These are phyloP conservation scores for Podarcis cretensis DNA, from an alignment of 2,113 vertebrate genomes.

Conservation along the genomic window DNA sequence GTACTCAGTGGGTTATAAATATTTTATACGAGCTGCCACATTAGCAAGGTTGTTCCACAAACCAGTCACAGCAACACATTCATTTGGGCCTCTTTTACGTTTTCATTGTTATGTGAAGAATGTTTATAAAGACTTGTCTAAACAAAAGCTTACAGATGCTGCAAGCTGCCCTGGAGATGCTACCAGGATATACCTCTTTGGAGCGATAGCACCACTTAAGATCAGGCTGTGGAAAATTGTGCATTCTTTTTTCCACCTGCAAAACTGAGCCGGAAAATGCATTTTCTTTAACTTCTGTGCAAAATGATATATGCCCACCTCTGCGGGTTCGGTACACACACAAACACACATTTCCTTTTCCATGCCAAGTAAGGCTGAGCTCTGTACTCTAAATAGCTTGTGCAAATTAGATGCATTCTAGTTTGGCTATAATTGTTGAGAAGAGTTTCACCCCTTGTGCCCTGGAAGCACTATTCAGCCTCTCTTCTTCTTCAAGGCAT, in stretches of 20 bases:
- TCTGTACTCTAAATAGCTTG: too few species aligned
- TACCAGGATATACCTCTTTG: background rate
- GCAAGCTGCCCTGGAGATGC: background rate
- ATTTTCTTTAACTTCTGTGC: slow-evolving; percentile 17
- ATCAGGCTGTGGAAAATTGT: background rate
- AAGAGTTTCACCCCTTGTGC: background rate
- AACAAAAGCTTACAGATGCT: slow-evolving; percentile 43
- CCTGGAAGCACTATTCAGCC: too few species aligned
- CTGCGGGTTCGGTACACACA: background rate
- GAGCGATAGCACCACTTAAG: background rate
- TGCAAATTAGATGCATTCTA: background rate
- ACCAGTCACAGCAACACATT: slow-evolving; percentile 37
- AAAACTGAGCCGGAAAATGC: background rate
- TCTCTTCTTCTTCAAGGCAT: background rate
- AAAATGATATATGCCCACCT: background rate
- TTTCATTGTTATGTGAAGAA: slow-evolving; percentile 37
- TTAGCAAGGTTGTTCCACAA: slow-evolving; percentile 29
- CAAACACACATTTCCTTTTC: background rate
- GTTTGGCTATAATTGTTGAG: background rate
- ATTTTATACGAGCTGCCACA: slow-evolving; percentile 44
- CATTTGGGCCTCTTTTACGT: slow-evolving; percentile 7
- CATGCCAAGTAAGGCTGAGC: background rate
- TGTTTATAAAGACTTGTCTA: slow-evolving; percentile 43
- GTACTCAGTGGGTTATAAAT: slow-evolving; percentile 9
- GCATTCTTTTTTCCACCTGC: background rate